These are phyloP conservation scores for Brassicogethes aeneus DNA, from an alignment of 2,888 invertebrate genomes.

Conservation along the genomic window DNA sequence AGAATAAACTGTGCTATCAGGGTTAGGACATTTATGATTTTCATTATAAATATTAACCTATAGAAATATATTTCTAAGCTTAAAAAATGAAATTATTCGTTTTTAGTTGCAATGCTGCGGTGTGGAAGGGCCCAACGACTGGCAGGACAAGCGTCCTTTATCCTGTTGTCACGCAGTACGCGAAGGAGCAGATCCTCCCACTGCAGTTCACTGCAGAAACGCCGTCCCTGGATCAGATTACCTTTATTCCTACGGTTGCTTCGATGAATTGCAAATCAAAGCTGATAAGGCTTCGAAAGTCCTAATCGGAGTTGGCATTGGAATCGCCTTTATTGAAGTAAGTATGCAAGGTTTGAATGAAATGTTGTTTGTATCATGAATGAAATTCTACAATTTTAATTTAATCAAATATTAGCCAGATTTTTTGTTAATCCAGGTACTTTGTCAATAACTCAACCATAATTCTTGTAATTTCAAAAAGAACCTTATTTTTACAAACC, in stretches of 20 bases:
- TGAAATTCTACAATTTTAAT: too few species aligned
- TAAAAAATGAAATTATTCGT: too few species aligned
- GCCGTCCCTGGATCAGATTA: slow-evolving; percentile 28
- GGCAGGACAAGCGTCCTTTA: slow-evolving; percentile 43
- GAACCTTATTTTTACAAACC: too few species aligned
- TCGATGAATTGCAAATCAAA: slow-evolving; percentile 45
- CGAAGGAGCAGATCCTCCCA: slow-evolving; percentile 26
- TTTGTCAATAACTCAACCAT: too few species aligned
- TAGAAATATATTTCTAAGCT: too few species aligned
- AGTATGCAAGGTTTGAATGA: too few species aligned
- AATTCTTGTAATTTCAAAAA: too few species aligned
- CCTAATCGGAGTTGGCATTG: slow-evolving; percentile 55
- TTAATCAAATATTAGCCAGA: too few species aligned
- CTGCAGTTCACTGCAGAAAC: slow-evolving; percentile 28
- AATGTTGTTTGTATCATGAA: background rate
- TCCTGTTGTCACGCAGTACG: slow-evolving; percentile 49
- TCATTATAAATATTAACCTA: too few species aligned
- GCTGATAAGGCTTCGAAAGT: slow-evolving; percentile 48
- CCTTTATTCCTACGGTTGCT: slow-evolving; percentile 46
- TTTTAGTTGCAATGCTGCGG: slow-evolving; percentile 46
- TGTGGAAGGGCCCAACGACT: slow-evolving; percentile 32
- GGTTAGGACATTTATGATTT: too few species aligned
- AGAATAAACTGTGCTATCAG: too few species aligned
- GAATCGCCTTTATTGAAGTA: slow-evolving; percentile 53
- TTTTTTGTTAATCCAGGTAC: too few species aligned